Evolutionary conservation across 2,888 invertebrate species (phyloP).

Genomic region (Napeogenes inachia): DNA sequence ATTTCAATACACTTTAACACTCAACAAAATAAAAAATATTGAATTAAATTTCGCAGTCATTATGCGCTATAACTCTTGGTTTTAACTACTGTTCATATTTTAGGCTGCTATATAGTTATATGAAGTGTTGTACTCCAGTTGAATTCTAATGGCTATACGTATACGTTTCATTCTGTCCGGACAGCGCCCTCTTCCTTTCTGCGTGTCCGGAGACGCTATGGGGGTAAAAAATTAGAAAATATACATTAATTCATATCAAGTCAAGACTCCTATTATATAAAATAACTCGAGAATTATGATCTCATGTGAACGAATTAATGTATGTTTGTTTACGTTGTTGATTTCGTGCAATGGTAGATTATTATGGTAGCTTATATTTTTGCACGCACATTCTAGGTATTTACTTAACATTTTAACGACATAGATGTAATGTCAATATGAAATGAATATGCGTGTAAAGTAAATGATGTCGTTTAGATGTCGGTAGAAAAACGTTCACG

Average conservation of each 20-base stretch:
- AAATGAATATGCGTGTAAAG: slow-evolving; percentile 1
- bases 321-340: background rate
- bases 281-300: background rate
- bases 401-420: background rate
- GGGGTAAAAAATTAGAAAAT: slow-evolving; percentile 46
- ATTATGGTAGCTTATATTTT: background rate
- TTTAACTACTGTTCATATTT: background rate
- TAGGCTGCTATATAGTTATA: background rate
- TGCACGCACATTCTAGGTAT: slow-evolving; percentile 1
- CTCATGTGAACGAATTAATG: background rate
- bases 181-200: slow-evolving; percentile 58
- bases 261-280: background rate
- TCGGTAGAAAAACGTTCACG: background rate
- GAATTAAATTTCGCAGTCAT: too few species aligned
- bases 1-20: too few species aligned
- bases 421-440: background rate
- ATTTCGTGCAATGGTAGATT: background rate
- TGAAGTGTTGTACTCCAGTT: slow-evolving; percentile 1
- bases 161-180: slow-evolving; percentile 43
- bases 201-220: slow-evolving; percentile 59
- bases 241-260: slow-evolving; percentile 10
- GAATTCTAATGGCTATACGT: slow-evolving; percentile 22
- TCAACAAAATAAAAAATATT: too few species aligned
- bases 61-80: too few species aligned
- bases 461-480: background rate